Evolutionary conservation across 2,113 vertebrate genomes (phyloP).

Genomic region (Lethenteron camtschaticum): DNA sequence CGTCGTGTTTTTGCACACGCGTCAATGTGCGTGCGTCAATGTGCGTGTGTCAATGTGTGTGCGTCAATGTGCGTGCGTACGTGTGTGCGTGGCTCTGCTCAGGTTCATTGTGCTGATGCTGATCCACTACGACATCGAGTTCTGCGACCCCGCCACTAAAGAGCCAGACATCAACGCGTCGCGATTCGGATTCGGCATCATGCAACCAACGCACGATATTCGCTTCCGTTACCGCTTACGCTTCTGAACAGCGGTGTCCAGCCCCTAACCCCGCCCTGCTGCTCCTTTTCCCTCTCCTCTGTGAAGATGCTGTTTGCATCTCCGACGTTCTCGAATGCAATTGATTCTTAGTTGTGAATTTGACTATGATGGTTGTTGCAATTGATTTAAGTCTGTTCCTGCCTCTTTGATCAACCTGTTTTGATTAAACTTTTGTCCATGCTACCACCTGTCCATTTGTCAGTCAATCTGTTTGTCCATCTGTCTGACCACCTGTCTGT

Average conservation of each 20-base stretch:
- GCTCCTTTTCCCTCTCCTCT: too few relatives aligned
- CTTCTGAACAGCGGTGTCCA: not conserved
- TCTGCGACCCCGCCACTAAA: not conserved
- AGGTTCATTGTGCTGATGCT: not conserved
- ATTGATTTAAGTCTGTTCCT: too few relatives aligned
- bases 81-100: not conserved
- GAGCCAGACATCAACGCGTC: not conserved
- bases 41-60: not conserved
- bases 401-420: too few relatives aligned
- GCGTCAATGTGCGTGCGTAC: not conserved
- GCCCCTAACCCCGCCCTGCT: too few relatives aligned
- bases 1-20: not conserved
- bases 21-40: not conserved
- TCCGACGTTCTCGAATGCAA: too few relatives aligned
- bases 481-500: too few relatives aligned
- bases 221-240: not conserved
- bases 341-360: too few relatives aligned
- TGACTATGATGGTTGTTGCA: too few relatives aligned
- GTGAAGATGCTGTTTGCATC: too few relatives aligned
- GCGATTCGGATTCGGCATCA: not conserved
- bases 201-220: not conserved
- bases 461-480: too few relatives aligned
- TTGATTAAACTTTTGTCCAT: too few relatives aligned
- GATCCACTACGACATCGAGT: not conserved
- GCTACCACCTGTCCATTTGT: too few relatives aligned